Conservation (phyloP, 2,113 vertebrate genomes). For the Mirounga angustirostris region DNA sequence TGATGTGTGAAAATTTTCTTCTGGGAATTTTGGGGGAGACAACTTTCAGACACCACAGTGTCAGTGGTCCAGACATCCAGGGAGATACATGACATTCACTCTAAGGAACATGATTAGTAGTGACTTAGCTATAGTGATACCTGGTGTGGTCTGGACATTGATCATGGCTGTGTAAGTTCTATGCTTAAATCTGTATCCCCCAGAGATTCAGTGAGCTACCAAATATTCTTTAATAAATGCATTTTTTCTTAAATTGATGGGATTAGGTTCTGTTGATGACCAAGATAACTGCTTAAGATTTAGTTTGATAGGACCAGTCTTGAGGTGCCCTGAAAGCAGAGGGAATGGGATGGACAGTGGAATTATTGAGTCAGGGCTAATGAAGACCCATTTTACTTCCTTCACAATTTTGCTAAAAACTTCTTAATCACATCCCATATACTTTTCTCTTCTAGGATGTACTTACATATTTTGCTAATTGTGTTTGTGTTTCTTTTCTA, state of each 20-base stretch:
- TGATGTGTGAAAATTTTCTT: background rate
- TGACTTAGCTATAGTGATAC: background rate
- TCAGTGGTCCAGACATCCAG: rapidly evolving
- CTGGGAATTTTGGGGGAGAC: background rate
- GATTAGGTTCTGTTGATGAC: background rate
- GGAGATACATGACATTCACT: background rate
- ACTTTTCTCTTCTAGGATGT: background rate
- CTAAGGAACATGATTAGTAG: background rate
- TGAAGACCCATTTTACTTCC: background rate
- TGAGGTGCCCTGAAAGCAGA: background rate
- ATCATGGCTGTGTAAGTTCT: rapidly evolving
- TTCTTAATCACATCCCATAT: background rate
- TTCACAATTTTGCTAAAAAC: background rate
- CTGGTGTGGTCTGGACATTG: background rate
- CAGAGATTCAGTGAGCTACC: background rate
- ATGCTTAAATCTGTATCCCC: background rate
- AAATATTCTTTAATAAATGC: background rate
- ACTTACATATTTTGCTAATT: background rate
- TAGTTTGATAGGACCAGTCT: background rate
- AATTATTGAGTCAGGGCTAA: background rate
- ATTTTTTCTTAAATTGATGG: background rate
- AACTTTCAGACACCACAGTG: background rate
- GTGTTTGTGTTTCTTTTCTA: background rate
- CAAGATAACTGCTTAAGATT: background rate
- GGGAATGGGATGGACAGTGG: background rate